These are phyloP conservation scores for Lytechinus pictus DNA, from an alignment of 35 echinoderm and acorn worm genomes.

Conservation along the genomic window DNA sequence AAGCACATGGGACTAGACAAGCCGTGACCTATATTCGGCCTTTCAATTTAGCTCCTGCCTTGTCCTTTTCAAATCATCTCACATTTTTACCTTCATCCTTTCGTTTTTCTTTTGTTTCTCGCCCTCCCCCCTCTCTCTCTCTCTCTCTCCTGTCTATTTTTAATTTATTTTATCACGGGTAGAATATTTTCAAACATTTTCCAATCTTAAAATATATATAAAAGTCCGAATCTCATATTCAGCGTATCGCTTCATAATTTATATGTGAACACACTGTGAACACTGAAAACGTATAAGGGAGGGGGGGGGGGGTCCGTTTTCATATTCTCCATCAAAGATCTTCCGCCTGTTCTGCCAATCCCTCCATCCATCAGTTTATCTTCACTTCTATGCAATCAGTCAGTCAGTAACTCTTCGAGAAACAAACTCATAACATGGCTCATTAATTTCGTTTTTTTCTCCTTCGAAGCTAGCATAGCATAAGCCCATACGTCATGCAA, in stretches of 20 bases:
- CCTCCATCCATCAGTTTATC: neutral
- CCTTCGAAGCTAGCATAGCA: constrained; percentile 9
- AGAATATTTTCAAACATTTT: no score
- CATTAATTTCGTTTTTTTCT: constrained; percentile 21
- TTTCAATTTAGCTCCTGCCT: neutral
- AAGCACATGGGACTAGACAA: neutral
- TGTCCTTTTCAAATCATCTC: neutral
- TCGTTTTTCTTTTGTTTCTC: neutral
- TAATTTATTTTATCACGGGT: no score
- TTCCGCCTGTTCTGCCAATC: neutral
- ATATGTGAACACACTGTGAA: no score
- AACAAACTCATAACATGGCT: constrained; percentile 36
- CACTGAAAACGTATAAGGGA: no score
- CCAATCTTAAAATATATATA: no score
- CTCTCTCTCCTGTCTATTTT: neutral
- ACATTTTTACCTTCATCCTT: neutral
- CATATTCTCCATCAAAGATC: neutral
- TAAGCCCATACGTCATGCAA: neutral
- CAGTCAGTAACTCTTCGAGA: neutral
- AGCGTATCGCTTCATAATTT: no score
- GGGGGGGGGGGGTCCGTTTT: neutral
- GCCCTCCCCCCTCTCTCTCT: neutral
- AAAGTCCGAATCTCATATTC: no score
- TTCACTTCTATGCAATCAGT: neutral
- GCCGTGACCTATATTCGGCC: neutral